Evolutionary conservation across 2,797 vertebrate species (phyloP), one percentile per base, ranked within the genome.

Genomic region (Pseudochirops cupreus): DNA sequence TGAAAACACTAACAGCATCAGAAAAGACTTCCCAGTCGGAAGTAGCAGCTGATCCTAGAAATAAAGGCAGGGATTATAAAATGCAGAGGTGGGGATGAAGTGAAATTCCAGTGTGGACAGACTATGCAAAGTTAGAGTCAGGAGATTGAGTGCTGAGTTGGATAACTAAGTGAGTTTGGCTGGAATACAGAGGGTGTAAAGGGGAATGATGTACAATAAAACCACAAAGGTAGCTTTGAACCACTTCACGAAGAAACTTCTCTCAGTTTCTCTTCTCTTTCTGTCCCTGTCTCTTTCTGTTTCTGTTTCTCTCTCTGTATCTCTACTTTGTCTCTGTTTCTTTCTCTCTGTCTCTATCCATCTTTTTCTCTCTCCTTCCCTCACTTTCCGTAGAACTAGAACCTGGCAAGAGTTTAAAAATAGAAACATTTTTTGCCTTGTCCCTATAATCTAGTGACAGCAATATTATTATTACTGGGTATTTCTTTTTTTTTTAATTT

Each of bases 361-460:
- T 87, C n/a, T 56, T 33, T 95, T 90, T 82, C 89, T 93, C 67
- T 58, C 93, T 95, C 74, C n/a, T 92, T 94, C 92, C 46, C 92
- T 92, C 95, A 95, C 95, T 59, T 93, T 95, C 93, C 95, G 62
- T 39, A 92, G 57, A 96, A 87, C 56, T 93, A 96, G 97, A 95
- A 96, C 91, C 67, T 94, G 56, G 59, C 39, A 95, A 94, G 54
- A 24, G 29, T 94, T 96, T 98, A 96, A 97, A 98, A 97, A 96
- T 93, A 97, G 97, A 97, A 82, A 21, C 1, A 82, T 46, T 74
- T 67, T 67, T 67, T 9, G 67, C 16, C 18, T 74, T 82, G 67
- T 39, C 18, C n/a, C n/a, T 82, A 24, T 82, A 10, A 82, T 24
- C 67, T 82, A 39, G n/a, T 24, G 18, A 82, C n/a, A 82, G n/a